Conservation (phyloP, 2,113 vertebrate species). For the Atrichornis clamosus region DNA sequence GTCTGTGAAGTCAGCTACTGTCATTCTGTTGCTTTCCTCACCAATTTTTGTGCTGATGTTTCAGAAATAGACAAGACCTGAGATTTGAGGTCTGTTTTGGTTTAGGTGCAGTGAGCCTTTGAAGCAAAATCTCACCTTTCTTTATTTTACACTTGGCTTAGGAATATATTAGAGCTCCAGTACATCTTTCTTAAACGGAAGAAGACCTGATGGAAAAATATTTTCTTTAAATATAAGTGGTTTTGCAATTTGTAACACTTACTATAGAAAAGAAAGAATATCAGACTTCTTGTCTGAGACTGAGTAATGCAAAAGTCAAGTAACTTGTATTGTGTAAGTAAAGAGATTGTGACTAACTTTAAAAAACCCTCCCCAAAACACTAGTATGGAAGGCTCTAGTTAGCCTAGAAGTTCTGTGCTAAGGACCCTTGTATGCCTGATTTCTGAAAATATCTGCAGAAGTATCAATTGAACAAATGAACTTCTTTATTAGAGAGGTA, state of each 20-base stretch:
- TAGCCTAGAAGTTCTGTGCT: neutral
- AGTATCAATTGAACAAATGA: fast-evolving
- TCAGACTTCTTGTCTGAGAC: neutral
- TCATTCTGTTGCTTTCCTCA: neutral
- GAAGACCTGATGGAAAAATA: neutral
- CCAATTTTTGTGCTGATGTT: neutral
- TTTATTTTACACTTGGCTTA: neutral
- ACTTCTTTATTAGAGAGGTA: neutral
- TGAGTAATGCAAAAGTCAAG: neutral
- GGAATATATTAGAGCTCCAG: neutral
- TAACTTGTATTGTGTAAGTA: neutral
- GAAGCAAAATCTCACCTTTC: neutral
- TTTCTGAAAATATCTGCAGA: neutral
- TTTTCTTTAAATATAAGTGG: neutral
- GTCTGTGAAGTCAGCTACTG: neutral
- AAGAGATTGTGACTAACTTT: neutral
- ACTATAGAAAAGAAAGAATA: neutral
- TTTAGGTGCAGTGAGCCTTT: neutral
- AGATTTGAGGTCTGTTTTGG: neutral
- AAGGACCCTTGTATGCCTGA: neutral
- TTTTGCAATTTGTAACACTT: neutral
- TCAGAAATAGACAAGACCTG: neutral
- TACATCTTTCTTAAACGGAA: neutral
- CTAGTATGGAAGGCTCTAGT: neutral
- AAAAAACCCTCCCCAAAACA: neutral